Conservation (phyloP, 2,113 vertebrate species). For the Ellobius talpinus region DNA sequence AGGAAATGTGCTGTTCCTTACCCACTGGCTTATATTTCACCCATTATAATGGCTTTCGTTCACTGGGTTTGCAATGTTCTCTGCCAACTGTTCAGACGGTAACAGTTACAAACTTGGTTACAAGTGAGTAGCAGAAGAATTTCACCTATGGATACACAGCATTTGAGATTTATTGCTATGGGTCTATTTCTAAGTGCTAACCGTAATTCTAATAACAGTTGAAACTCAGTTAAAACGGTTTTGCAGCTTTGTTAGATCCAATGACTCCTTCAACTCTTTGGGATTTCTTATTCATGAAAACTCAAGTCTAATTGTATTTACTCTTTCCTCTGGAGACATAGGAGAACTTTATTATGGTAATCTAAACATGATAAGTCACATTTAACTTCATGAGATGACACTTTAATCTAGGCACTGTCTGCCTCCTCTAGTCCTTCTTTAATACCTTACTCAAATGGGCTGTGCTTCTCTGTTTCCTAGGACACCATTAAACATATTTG, state of each 20-base stretch:
- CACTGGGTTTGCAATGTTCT: constrained; percentile 37
- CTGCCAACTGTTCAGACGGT: constrained; percentile 60
- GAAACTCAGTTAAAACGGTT: constrained; percentile 27
- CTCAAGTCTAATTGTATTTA: background rate
- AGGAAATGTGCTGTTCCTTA: constrained; percentile 28
- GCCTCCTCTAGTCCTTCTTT: background rate
- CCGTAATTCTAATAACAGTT: constrained; percentile 49
- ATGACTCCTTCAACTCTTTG: background rate
- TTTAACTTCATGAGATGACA: constrained; percentile 24
- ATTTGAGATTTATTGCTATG: constrained; percentile 35
- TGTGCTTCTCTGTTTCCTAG: background rate
- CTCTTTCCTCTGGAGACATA: background rate
- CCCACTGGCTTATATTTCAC: constrained; percentile 59
- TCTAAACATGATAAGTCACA: background rate
- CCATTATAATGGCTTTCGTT: constrained; percentile 46
- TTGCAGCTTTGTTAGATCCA: constrained; percentile 13
- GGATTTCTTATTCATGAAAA: constrained; percentile 34
- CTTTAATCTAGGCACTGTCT: background rate
- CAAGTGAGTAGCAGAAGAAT: constrained; percentile 55
- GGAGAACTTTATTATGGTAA: constrained; percentile 21
- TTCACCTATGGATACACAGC: constrained; percentile 57
- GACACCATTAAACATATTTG: background rate
- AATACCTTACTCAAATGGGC: background rate
- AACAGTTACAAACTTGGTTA: constrained; percentile 54
- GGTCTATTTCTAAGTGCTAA: constrained; percentile 42